Evolutionary conservation across 2,888 invertebrate genomes (phyloP), one percentile per base, ranked within the genome.

Genomic region (Periphyllus acericola): DNA sequence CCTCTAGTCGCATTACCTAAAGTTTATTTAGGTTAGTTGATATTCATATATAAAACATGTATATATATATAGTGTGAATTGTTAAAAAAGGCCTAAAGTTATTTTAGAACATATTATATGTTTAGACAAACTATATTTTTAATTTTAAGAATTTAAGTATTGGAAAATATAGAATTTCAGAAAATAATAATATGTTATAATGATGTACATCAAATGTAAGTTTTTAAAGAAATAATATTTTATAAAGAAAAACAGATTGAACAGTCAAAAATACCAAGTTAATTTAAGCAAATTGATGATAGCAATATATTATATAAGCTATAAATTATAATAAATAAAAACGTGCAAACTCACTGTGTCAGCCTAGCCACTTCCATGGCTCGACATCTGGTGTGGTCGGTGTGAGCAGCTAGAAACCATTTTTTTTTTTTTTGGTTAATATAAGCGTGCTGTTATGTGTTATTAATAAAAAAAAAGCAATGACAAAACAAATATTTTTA

Each of bases 281-380:
- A 36, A 68, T 32, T 29, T 29, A 85, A 52, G 76, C 76, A 78
- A 68, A 46, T 85, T 32, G 68, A 78, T n/a, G 32, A 76, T 68
- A 78, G 84, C 68, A 46, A 85, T 0, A 74, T 46, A 76, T 32
- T 52, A 36, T 71, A 52, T 46, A 46, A 66, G 25, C 76, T 46
- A 32, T 60, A 46, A 66, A 34, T 55, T 46, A 32, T 60, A 60
- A 66, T 75, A 88, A 80, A 76, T 80, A 71, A 89, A 76, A 89
- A 83, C 82, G 72, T 72, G 72, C 81, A 89, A 89, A 89, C 89
- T 89, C 81, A 89, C 89, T 91, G 92, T 95, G 95, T 95, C 95
- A 95, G 95, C 95, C 94, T 94, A 96, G 95, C 96, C 96, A 96
- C 93, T 95, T 96, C 96, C 96, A 96, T 92, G 96, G 95, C 94